phyloP scores from a whole-genome alignment of 2,113 vertebrate species.

The Empidonax alnorum region DNA sequence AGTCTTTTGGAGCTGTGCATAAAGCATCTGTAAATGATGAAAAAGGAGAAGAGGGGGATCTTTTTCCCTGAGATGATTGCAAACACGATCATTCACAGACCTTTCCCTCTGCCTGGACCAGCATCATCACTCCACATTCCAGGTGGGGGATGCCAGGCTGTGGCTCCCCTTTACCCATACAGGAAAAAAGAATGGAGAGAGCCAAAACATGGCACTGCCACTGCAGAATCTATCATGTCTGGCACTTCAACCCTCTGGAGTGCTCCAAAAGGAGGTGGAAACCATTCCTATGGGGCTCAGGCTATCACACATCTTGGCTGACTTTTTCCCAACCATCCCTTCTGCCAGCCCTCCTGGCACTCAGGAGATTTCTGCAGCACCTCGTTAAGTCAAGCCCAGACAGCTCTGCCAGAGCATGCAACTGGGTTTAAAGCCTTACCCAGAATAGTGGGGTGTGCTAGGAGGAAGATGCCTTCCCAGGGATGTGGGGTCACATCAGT shows the following conservation, averaged over 20 bases:
- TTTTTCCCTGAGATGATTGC: slow-evolving; percentile 13
- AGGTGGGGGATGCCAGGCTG: background rate
- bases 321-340: background rate
- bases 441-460: background rate
- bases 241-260: background rate
- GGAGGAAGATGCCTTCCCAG: background rate
- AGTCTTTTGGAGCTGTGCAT: slow-evolving; percentile 38
- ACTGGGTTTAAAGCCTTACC: background rate
- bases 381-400: rapidly evolving
- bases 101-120: background rate
- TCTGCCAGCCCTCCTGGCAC: background rate
- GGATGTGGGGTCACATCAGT: rapidly evolving
- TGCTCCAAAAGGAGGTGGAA: background rate
- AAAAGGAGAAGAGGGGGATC: slow-evolving; percentile 35
- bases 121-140: background rate
- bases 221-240: background rate
- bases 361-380: background rate
- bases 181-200: background rate
- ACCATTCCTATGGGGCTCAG: background rate
- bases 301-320: background rate
- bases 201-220: background rate
- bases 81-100: background rate
- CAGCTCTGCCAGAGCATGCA: background rate
- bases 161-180: background rate
- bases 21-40: slow-evolving; percentile 48